Evolutionary conservation across 2,888 invertebrate species (phyloP).

Genomic region (Nomada ferruginata): DNA sequence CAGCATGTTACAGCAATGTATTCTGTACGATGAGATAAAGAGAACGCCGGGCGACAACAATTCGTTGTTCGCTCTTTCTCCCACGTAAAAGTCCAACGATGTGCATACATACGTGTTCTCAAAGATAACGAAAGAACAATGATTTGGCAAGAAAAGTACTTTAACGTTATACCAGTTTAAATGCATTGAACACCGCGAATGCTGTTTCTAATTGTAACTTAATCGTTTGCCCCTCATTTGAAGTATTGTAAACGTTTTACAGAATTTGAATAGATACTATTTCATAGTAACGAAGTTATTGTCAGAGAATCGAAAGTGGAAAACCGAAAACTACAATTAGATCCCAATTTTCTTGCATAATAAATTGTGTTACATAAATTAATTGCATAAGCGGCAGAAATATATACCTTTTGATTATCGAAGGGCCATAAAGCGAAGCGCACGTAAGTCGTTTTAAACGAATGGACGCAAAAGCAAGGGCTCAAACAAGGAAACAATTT

Average conservation of each 20-base stretch:
- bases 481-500: conserved; percentile 44
- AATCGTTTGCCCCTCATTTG: not conserved
- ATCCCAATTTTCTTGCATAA: conserved; percentile 15
- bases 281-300: not conserved
- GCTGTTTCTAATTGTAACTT: not conserved
- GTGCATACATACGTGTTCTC: not conserved
- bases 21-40: conserved; percentile 64
- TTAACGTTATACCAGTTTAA: not conserved
- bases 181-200: not conserved
- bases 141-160: conserved; percentile 2
- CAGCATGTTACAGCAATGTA: conserved; percentile 56
- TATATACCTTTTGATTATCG: not conserved
- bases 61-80: conserved; percentile 47
- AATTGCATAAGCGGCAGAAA: conserved; percentile 13
- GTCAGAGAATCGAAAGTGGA: not conserved
- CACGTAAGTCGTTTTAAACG: not conserved
- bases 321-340: conserved; percentile 3
- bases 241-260: too few relatives aligned
- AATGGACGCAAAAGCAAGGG: not conserved
- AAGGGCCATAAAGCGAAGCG: not conserved
- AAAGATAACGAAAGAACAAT: conserved; percentile 2
- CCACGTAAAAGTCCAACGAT: conserved; percentile 43
- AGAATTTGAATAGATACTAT: too few relatives aligned
- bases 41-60: conserved; percentile 50
- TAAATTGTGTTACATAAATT: conserved; percentile 9